phyloP scores from a whole-genome alignment of 2,113 vertebrate species.

The Athene noctua region DNA sequence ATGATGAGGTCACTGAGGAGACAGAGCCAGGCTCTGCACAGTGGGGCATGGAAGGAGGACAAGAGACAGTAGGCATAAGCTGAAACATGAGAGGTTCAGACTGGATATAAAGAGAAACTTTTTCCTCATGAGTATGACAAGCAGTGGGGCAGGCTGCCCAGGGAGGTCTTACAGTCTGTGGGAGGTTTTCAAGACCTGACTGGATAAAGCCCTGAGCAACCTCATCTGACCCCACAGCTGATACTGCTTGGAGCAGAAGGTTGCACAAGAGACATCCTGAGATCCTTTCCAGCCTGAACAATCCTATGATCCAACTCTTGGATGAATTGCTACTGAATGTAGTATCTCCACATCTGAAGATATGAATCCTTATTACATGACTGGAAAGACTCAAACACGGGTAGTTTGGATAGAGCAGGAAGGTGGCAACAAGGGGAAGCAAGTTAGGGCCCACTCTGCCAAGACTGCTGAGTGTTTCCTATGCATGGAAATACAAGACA shows the following conservation, averaged over 20 bases:
- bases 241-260: not conserved
- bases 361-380: not conserved
- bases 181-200: not conserved
- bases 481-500: not conserved
- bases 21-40: not conserved
- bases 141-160: not conserved
- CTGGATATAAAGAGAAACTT: not conserved
- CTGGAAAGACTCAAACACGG: not conserved
- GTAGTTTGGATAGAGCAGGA: not conserved
- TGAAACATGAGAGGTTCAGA: not conserved
- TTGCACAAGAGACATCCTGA: not conserved
- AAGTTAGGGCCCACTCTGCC: not conserved
- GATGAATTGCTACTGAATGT: not conserved
- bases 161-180: not conserved
- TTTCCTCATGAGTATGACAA: not conserved
- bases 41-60: not conserved
- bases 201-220: not conserved
- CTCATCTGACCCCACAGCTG: not conserved
- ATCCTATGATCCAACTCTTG: not conserved
- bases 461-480: not conserved
- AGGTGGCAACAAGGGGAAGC: not conserved
- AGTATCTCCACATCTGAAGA: not conserved
- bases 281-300: not conserved
- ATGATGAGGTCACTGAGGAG: not conserved
- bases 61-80: not conserved